A percentile compares a stretch with the other conserved stretches of the same genome.
Evolutionary conservation across 23 tunicate species (phyloP).

Genomic region (Trididemnum nubilum): DNA sequence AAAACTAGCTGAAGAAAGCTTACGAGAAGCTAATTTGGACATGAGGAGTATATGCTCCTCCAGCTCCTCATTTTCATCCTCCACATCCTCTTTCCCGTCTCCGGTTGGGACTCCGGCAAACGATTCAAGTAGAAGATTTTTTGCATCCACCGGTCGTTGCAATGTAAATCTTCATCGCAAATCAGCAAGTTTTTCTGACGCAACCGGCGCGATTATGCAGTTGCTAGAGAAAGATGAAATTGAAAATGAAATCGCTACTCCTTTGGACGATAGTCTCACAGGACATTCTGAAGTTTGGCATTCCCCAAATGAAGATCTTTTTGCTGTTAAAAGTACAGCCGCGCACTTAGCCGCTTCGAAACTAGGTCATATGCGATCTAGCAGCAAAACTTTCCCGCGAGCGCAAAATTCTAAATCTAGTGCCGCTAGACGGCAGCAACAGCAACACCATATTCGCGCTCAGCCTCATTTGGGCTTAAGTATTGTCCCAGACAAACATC

Average conservation of each 20-base stretch:
- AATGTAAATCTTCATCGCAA: constrained; percentile 29
- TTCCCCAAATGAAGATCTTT: constrained; percentile 19
- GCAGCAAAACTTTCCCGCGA: constrained; percentile 73
- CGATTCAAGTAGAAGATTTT: constrained; percentile 33
- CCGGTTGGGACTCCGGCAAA: constrained; percentile 65
- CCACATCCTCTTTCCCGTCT: constrained; percentile 68
- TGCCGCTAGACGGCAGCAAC: constrained; percentile 1
- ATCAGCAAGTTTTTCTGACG: constrained; percentile 73
- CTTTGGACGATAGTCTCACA: neutral
- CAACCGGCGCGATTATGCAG: constrained; percentile 46
- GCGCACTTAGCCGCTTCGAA: constrained; percentile 47
- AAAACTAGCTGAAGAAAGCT: constrained; percentile 64
- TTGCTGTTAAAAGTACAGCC: constrained; percentile 40
- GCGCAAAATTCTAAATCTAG: constrained; percentile 35
- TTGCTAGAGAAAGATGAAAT: constrained; percentile 28
- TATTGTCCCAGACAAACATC: constrained; percentile 62
- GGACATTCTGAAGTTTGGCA: neutral
- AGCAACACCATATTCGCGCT: constrained; percentile 68
- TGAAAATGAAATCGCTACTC: no score
- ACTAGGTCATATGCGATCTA: constrained; percentile 50
- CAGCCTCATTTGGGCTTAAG: constrained; percentile 72
- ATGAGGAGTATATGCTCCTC: constrained; percentile 88
- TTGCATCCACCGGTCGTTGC: neutral
- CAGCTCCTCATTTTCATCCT: constrained; percentile 79
- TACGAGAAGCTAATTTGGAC: constrained; percentile 76